Evolutionary conservation across 2,888 invertebrate species (phyloP).

Genomic region (Beris morrisii): DNA sequence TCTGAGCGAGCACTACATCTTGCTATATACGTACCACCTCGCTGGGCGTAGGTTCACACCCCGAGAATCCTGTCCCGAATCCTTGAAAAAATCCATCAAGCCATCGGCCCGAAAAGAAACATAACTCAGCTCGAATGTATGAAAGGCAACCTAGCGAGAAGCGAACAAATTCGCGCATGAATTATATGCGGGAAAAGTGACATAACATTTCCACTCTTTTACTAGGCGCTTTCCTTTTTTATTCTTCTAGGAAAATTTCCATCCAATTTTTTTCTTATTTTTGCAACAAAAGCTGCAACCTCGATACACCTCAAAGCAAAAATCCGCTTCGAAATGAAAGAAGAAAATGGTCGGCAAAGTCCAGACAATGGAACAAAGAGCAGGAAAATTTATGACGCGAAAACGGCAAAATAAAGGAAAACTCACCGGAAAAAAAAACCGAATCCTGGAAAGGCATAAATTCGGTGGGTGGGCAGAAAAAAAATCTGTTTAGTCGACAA

Average conservation of each 20-base stretch:
- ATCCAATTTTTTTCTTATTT: constrained; percentile 1
- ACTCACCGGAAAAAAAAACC: not conserved
- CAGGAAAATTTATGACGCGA: constrained; percentile 6
- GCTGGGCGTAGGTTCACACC: constrained; percentile 15
- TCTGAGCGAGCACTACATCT: not conserved
- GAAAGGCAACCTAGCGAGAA: constrained; percentile 15
- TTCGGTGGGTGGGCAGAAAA: not conserved
- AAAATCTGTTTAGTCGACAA: too few species aligned
- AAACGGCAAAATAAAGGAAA: constrained; percentile 11
- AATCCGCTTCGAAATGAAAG: not conserved
- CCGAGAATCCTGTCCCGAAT: constrained; percentile 3
- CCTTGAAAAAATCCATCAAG: constrained; percentile 8
- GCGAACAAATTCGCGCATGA: constrained; percentile 40
- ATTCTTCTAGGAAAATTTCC: constrained; percentile 5
- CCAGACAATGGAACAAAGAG: not conserved
- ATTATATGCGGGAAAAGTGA: constrained; percentile 36
- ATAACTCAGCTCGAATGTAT: constrained; percentile 9
- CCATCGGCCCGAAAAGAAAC: constrained; percentile 3
- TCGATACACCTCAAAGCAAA: not conserved
- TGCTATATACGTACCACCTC: not conserved
- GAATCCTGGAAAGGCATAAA: constrained; percentile 14
- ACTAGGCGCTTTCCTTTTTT: constrained; percentile 26
- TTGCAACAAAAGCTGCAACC: constrained; percentile 7
- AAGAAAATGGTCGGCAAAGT: not conserved
- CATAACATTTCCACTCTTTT: constrained; percentile 34